Conservation (phyloP, 2,888 invertebrate species). For the Crioceris asparagi region DNA sequence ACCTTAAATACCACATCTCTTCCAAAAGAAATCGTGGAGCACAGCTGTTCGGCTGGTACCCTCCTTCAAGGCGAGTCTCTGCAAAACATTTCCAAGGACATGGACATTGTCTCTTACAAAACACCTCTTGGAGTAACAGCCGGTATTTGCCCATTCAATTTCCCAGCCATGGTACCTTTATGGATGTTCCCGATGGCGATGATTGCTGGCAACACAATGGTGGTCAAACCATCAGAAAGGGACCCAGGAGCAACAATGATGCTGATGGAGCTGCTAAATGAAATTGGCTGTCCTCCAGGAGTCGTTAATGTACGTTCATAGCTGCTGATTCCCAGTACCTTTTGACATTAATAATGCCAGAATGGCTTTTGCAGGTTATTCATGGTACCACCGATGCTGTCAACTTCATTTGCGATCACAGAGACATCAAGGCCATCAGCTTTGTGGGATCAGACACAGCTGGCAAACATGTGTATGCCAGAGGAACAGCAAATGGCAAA, state of each 20-base stretch:
- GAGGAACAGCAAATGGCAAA: conserved; percentile 82
- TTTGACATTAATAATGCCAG: not conserved
- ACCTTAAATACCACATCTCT: too few species aligned
- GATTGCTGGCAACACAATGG: conserved; percentile 88
- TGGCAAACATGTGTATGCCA: conserved; percentile 89
- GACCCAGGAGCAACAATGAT: conserved; percentile 96
- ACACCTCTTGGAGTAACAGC: conserved; percentile 88
- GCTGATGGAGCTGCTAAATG: conserved; percentile 82
- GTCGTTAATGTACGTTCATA: conserved; percentile 65
- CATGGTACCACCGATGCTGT: conserved; percentile 93
- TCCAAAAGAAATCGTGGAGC: conserved; percentile 82
- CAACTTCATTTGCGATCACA: conserved; percentile 94
- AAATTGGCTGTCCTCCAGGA: conserved; percentile 94
- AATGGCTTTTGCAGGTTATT: conserved; percentile 48
- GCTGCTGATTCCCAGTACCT: too few species aligned
- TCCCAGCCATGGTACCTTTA: conserved; percentile 98
- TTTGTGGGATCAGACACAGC: conserved; percentile 97
- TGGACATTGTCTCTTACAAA: conserved; percentile 92
- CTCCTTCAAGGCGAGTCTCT: conserved; percentile 90
- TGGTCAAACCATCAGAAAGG: conserved; percentile 94
- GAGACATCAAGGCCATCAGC: conserved; percentile 91
- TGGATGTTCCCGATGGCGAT: conserved; percentile 87
- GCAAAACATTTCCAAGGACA: conserved; percentile 78
- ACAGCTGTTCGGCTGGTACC: conserved; percentile 87
- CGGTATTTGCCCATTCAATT: conserved; percentile 97